Evolutionary conservation across 1,140 invertebrate genomes (phyloP), one percentile per base, ranked within the genome.

Genomic region (Cydia splendana): DNA sequence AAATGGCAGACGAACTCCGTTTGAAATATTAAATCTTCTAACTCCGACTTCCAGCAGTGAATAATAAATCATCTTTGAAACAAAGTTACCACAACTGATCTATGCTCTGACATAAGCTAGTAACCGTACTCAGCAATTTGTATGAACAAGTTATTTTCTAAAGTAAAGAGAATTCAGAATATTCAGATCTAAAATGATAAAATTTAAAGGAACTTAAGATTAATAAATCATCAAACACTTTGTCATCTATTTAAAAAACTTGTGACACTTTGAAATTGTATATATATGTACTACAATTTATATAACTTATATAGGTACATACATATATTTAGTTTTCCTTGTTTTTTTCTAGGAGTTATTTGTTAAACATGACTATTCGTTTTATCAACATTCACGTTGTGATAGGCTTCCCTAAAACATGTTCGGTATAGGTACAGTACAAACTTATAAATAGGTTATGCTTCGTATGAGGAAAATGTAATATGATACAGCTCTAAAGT

Each of bases 1-100:
- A 20, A 62, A 24, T 62, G 9, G 18, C 57, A 62, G 57, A 24
- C 57, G 57, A 62, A 62, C 57, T 62, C 20, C 57, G n/a, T 62
- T 62, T 62, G 57, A 62, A 62, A 62, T 62, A 62, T 62, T 62
- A 62, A 62, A 62, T 62, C 20, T 24, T 62, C 57, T 62, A 62
- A 62, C 20, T 62, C 57, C n/a, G 57, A 62, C 57, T 24, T 62
- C 20, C 57, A 62, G 57, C 57, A 62, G 20, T 24, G 57, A 62
- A 62, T 62, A 57, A 57, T 57, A 62, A 62, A 62, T 62, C 57
- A 62, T 62, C 57, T 24, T 62, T 62, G 57, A 24, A 62, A 62
- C 57, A 62, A 20, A 20, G 57, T 20, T 62, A 62, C 57, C 18
- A 62, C 53, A 20, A 62, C 7, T 62, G 57, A 62, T 20, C 57